Conservation (phyloP, 2,888 invertebrate species). For the Drosophila eohydei region DNA sequence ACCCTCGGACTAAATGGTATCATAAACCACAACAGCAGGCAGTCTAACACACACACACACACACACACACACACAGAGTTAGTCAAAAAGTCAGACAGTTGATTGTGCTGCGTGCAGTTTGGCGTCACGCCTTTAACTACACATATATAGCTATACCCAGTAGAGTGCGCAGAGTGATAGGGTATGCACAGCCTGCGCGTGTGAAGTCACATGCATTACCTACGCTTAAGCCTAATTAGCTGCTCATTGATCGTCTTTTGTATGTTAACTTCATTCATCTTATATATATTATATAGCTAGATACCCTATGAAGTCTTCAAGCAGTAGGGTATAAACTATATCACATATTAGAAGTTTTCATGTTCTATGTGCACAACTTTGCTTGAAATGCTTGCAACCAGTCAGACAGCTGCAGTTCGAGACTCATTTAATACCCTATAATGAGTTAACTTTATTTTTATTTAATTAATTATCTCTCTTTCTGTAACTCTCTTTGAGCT, state of each 20-base stretch:
- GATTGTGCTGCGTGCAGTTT: slow-evolving; percentile 40
- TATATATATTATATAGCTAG: too few relatives aligned
- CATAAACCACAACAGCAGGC: slow-evolving; percentile 65
- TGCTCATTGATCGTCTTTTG: too few relatives aligned
- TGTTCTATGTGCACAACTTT: too few relatives aligned
- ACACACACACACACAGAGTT: slow-evolving; percentile 16
- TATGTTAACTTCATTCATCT: too few relatives aligned
- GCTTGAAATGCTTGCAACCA: background rate
- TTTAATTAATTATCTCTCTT: background rate
- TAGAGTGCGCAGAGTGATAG: background rate
- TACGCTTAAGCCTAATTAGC: too few relatives aligned
- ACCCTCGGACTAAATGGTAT: slow-evolving; percentile 76
- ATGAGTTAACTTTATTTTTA: background rate
- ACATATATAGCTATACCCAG: slow-evolving; percentile 12
- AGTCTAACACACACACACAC: slow-evolving; percentile 21
- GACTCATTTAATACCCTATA: background rate
- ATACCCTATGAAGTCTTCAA: background rate
- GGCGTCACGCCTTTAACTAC: slow-evolving; percentile 21
- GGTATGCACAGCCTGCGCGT: background rate
- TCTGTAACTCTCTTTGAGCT: background rate
- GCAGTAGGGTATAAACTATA: background rate
- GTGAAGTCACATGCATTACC: too few relatives aligned
- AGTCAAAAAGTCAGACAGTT: slow-evolving; percentile 41
- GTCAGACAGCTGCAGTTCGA: background rate
- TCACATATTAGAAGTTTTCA: too few relatives aligned